These are phyloP conservation scores for Scylla paramamosain DNA, from an alignment of 1,140 invertebrate genomes.

Conservation along the genomic window DNA sequence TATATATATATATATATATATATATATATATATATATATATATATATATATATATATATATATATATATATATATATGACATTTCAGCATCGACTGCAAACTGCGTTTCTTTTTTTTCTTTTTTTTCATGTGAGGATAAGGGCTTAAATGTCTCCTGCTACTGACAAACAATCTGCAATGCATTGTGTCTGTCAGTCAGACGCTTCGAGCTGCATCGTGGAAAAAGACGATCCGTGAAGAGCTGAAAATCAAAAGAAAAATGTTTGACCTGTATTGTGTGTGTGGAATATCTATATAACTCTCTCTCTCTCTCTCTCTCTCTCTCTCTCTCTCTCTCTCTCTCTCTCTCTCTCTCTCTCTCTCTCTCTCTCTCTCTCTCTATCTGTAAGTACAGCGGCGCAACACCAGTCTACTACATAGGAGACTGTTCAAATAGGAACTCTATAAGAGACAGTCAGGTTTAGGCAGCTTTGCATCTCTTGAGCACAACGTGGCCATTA, in stretches of 20 bases:
- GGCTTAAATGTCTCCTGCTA: too few species aligned
- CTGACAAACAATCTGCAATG: too few species aligned
- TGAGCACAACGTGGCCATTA: too few species aligned
- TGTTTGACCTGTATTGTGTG: too few species aligned
- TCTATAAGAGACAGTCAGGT: background rate
- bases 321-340: constrained; percentile 29
- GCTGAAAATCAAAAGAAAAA: too few species aligned
- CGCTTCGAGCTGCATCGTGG: too few species aligned
- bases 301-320: background rate
- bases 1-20: constrained; percentile 62
- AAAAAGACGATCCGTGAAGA: too few species aligned
- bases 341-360: constrained; percentile 32
- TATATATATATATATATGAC: constrained; percentile 50
- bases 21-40: constrained; percentile 64
- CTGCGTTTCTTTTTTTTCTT: too few species aligned
- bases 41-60: constrained; percentile 64
- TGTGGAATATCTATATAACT: background rate
- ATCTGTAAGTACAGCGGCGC: background rate
- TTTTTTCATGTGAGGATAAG: too few species aligned
- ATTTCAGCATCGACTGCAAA: background rate
- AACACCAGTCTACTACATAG: background rate
- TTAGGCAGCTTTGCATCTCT: too few species aligned
- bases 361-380: constrained; percentile 31
- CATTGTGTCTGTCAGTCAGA: too few species aligned
- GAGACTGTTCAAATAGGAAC: background rate